These are phyloP conservation scores for Lepus timidus DNA, from an alignment of 2,113 vertebrate genomes.

Conservation along the genomic window DNA sequence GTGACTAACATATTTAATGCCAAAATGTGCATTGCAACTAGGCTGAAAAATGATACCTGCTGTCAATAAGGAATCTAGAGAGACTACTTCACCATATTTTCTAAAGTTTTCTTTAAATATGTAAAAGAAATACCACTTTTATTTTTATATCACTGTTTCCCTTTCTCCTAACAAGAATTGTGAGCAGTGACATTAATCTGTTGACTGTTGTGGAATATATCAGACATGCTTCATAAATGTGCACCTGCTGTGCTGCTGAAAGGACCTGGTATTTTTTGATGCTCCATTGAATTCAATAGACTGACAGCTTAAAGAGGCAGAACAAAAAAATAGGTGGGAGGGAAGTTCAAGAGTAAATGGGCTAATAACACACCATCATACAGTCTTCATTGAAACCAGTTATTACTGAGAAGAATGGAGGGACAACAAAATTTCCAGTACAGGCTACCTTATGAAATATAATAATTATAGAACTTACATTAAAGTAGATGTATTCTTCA, in stretches of 20 bases:
- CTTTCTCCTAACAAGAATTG: constrained; percentile 58
- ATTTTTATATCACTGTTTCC: constrained; percentile 56
- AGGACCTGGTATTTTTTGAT: constrained; percentile 60
- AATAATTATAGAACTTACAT: background rate
- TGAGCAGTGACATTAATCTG: constrained; percentile 59
- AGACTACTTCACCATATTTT: background rate
- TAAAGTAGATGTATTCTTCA: constrained; percentile 52
- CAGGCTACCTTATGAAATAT: constrained; percentile 48
- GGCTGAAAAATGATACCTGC: background rate
- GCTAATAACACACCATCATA: constrained; percentile 67
- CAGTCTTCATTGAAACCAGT: constrained; percentile 59
- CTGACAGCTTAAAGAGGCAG: constrained; percentile 62
- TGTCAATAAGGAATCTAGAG: background rate
- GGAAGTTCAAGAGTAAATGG: constrained; percentile 45
- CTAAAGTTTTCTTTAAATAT: constrained; percentile 48
- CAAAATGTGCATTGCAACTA: background rate
- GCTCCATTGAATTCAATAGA: constrained; percentile 72
- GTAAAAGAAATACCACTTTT: constrained; percentile 54
- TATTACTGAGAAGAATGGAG: constrained; percentile 73
- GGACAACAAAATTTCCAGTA: constrained; percentile 57
- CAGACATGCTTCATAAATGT: constrained; percentile 70
- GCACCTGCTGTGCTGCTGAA: constrained; percentile 55
- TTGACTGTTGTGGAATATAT: constrained; percentile 61
- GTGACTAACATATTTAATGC: constrained; percentile 12
- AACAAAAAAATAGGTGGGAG: constrained; percentile 28